Evolutionary conservation across 1,140 invertebrate genomes (phyloP).

Genomic region (Heterodera schachtii): DNA sequence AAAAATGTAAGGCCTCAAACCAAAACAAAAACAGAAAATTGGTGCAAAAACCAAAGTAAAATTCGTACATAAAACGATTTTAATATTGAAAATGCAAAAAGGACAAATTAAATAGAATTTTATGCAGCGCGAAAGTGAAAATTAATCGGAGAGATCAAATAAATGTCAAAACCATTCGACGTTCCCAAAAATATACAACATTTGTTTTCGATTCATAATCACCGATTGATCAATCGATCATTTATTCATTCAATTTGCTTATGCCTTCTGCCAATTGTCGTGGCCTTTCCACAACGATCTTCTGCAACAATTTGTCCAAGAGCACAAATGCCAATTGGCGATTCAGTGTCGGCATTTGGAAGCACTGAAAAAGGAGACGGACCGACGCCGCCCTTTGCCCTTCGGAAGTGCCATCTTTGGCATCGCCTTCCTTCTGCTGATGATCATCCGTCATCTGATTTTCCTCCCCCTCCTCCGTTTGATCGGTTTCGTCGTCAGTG

Average conservation of each 20-base stretch:
- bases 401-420: not conserved
- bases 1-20: not conserved
- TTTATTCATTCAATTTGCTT: not conserved
- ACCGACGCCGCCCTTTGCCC: not conserved
- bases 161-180: too few relatives aligned
- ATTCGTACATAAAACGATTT: too few relatives aligned
- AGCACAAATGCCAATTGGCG: constrained; percentile 41
- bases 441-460: not conserved
- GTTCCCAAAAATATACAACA: not conserved
- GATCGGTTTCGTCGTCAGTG: not conserved
- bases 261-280: not conserved
- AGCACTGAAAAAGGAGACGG: constrained; percentile 29
- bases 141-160: too few relatives aligned
- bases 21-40: too few relatives aligned
- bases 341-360: constrained; percentile 38
- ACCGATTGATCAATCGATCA: not conserved
- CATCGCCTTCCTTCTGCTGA: not conserved
- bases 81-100: too few relatives aligned
- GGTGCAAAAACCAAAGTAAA: too few relatives aligned
- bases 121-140: too few relatives aligned
- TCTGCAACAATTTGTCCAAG: constrained; percentile 31
- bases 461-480: not conserved
- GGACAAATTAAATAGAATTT: too few relatives aligned
- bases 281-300: constrained; percentile 9
- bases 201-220: not conserved